phyloP scores from a whole-genome alignment of 1,140 invertebrate genomes.

The Megalonaias nervosa region DNA sequence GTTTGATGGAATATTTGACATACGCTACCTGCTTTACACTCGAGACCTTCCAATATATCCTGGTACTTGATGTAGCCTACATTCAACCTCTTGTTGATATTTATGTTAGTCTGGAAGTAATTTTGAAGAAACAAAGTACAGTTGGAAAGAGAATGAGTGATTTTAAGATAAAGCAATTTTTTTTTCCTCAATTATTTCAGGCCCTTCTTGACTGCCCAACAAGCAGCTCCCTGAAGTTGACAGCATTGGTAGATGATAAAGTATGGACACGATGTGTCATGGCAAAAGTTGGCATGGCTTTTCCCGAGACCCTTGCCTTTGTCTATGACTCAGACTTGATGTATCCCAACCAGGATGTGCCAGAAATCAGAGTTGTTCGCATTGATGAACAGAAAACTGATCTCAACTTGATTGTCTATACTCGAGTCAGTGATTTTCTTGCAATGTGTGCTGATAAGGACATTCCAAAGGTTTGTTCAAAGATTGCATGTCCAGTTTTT shows the following conservation, averaged over 20 bases:
- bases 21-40: too few relatives aligned
- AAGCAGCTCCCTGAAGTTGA: slow-evolving; percentile 45
- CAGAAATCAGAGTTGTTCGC: slow-evolving; percentile 7
- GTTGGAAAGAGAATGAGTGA: too few relatives aligned
- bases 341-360: slow-evolving; percentile 10
- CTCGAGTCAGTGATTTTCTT: slow-evolving; percentile 15
- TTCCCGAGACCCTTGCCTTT: slow-evolving; percentile 47
- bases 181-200: too few relatives aligned
- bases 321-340: slow-evolving; percentile 14
- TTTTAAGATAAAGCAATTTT: too few relatives aligned
- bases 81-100: too few relatives aligned
- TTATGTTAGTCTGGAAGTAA: too few relatives aligned
- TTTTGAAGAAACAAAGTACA: too few relatives aligned
- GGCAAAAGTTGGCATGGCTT: slow-evolving; percentile 34
- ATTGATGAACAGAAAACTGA: neutral
- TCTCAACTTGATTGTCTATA: neutral
- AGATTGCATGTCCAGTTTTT: neutral
- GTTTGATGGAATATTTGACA: too few relatives aligned
- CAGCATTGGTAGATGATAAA: slow-evolving; percentile 46
- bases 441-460: neutral
- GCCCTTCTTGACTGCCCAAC: slow-evolving; percentile 44
- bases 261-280: slow-evolving; percentile 45
- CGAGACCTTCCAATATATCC: too few relatives aligned
- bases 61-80: too few relatives aligned
- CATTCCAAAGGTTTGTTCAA: neutral